These are phyloP conservation scores for Lamprotornis superbus DNA, from an alignment of 2,113 vertebrate species.

Conservation along the genomic window DNA sequence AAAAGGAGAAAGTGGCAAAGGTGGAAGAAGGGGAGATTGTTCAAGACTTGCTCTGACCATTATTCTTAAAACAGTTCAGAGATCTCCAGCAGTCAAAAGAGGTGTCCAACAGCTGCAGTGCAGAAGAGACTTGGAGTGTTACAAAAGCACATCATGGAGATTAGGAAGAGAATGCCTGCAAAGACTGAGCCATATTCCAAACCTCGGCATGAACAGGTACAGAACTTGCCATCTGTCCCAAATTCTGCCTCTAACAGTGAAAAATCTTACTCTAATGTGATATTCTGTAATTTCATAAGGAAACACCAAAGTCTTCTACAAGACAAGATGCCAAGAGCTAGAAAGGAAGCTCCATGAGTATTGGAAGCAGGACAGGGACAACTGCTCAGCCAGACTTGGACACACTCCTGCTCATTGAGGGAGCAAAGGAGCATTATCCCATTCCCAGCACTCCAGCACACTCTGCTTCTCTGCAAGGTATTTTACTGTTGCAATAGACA, in stretches of 20 bases:
- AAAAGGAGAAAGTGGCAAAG: neutral
- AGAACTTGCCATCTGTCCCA: neutral
- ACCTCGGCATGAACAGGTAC: neutral
- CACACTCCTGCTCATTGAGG: neutral
- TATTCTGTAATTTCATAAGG: neutral
- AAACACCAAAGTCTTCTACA: neutral
- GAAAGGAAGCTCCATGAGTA: fast-evolving
- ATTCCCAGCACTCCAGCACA: neutral
- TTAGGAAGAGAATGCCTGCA: neutral
- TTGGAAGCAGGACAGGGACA: neutral
- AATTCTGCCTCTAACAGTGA: neutral
- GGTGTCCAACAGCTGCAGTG: neutral
- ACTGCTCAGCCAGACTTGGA: neutral
- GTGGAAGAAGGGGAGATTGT: neutral
- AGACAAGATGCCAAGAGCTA: neutral
- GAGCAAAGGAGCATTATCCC: neutral
- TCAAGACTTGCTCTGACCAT: neutral
- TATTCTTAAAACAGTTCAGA: neutral
- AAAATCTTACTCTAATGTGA: neutral
- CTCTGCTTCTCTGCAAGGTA: neutral
- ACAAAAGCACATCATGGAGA: neutral
- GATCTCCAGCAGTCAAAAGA: neutral
- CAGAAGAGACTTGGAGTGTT: neutral
- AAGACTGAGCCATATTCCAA: neutral
- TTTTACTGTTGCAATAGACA: neutral